Evolutionary conservation across 92 coral and sea anemone species (phyloP).

Genomic region (Metridium senile): DNA sequence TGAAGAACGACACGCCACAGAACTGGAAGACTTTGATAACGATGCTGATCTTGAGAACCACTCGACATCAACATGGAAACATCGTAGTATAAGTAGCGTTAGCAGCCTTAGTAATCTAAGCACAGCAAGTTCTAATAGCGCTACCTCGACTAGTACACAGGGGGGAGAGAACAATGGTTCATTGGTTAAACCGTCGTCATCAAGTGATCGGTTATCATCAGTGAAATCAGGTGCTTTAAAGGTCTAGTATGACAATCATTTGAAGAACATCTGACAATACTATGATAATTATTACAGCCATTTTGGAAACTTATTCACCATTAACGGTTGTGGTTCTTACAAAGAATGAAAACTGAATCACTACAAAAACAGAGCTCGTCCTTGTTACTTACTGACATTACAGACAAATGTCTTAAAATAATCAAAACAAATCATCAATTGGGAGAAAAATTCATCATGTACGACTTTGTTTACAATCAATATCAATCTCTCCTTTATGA

Average conservation of each 20-base stretch:
- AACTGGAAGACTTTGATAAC: slow-evolving; percentile 77
- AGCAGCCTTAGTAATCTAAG: slow-evolving; percentile 59
- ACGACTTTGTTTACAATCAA: too few species aligned
- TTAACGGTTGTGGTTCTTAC: too few species aligned
- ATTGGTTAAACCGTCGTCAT: slow-evolving; percentile 31
- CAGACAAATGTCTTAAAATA: too few species aligned
- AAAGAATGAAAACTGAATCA: too few species aligned
- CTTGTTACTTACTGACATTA: too few species aligned
- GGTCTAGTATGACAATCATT: background rate
- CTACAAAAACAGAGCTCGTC: too few species aligned
- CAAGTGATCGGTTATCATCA: slow-evolving; percentile 22
- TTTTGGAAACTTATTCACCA: too few species aligned
- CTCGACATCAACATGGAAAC: slow-evolving; percentile 71
- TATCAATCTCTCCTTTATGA: too few species aligned
- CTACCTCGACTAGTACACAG: slow-evolving; percentile 16
- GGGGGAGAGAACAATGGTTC: slow-evolving; percentile 77
- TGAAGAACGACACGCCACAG: slow-evolving; percentile 60
- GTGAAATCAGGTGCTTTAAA: slow-evolving; percentile 10
- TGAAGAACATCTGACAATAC: background rate
- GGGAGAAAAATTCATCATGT: too few species aligned
- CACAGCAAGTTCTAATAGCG: slow-evolving; percentile 52
- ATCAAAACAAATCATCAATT: too few species aligned
- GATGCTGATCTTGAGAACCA: slow-evolving; percentile 40
- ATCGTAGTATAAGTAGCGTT: slow-evolving; percentile 63
- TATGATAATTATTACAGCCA: background rate